These are phyloP conservation scores for Stenoptilia bipunctidactyla DNA, from an alignment of 2,888 invertebrate genomes.

Conservation along the genomic window DNA sequence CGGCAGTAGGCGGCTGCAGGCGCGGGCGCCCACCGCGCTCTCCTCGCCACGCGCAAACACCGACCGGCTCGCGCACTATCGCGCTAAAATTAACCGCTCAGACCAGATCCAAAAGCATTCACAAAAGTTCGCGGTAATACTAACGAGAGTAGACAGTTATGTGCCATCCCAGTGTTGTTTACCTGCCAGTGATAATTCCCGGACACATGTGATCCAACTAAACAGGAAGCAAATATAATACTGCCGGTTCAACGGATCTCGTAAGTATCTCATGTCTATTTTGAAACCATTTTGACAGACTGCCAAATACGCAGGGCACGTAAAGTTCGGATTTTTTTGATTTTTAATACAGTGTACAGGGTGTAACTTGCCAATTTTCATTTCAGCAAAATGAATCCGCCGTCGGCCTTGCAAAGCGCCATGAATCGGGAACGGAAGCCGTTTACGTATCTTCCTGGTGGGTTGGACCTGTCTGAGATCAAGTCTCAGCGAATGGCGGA, in stretches of 20 bases:
- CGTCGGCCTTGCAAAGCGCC: conserved; percentile 88
- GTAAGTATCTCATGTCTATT: conserved; percentile 57
- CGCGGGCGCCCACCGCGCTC: conserved; percentile 60
- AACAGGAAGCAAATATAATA: conserved; percentile 43
- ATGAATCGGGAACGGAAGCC: conserved; percentile 95
- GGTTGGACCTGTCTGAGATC: conserved; percentile 91
- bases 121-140: conserved; percentile 16
- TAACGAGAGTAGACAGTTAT: no score
- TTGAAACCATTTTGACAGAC: conserved; percentile 50
- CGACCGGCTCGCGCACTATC: conserved; percentile 50
- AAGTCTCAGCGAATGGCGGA: conserved; percentile 91
- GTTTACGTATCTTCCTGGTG: conserved; percentile 95
- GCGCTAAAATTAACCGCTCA: conserved; percentile 65
- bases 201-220: conserved; percentile 29
- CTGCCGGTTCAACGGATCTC: conserved; percentile 29
- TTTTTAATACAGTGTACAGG: conserved; percentile 14
- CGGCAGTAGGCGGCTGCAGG: conserved; percentile 65
- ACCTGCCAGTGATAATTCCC: conserved; percentile 28
- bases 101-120: conserved; percentile 53
- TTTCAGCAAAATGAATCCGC: conserved; percentile 76
- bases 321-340: conserved; percentile 26
- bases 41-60: no score
- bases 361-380: conserved; percentile 30
- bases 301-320: conserved; percentile 44
- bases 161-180: conserved; percentile 40